phyloP scores from a whole-genome alignment of 2,113 vertebrate genomes.

The Marmota monax region DNA sequence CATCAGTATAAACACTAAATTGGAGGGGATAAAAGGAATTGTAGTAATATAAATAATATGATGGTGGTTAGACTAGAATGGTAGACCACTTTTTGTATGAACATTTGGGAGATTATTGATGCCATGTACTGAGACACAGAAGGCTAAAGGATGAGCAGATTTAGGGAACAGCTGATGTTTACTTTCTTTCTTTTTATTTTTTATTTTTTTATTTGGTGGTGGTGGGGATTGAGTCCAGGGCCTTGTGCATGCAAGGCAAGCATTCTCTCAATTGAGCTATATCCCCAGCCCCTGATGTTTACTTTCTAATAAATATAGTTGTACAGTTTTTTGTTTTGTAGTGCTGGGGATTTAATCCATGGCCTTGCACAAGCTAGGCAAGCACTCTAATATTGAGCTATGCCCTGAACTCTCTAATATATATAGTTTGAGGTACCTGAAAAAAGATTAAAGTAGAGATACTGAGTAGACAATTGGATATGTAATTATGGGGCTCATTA shows the following conservation, averaged over 20 bases:
- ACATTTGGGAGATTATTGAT: background rate
- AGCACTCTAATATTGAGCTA: too few relatives aligned
- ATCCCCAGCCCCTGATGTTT: too few relatives aligned
- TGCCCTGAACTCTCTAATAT: too few relatives aligned
- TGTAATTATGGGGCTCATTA: background rate
- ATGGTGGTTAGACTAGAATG: background rate
- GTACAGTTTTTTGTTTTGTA: too few relatives aligned
- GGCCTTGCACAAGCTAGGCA: too few relatives aligned
- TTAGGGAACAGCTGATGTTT: background rate
- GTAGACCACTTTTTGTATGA: background rate
- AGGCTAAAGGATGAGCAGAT: background rate
- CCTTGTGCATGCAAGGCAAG: too few relatives aligned
- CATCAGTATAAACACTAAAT: background rate
- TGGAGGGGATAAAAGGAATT: background rate
- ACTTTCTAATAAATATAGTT: too few relatives aligned
- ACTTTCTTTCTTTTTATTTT: too few relatives aligned
- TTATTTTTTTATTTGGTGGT: too few relatives aligned
- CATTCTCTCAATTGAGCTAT: too few relatives aligned
- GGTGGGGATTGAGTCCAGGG: too few relatives aligned
- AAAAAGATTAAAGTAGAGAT: background rate
- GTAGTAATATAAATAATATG: background rate
- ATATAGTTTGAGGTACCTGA: background rate
- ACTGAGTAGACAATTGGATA: background rate
- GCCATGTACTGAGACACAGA: background rate
- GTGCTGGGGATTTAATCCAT: too few relatives aligned